Evolutionary conservation across 2,888 invertebrate genomes (phyloP).

Genomic region (Adelphocoris suturalis): DNA sequence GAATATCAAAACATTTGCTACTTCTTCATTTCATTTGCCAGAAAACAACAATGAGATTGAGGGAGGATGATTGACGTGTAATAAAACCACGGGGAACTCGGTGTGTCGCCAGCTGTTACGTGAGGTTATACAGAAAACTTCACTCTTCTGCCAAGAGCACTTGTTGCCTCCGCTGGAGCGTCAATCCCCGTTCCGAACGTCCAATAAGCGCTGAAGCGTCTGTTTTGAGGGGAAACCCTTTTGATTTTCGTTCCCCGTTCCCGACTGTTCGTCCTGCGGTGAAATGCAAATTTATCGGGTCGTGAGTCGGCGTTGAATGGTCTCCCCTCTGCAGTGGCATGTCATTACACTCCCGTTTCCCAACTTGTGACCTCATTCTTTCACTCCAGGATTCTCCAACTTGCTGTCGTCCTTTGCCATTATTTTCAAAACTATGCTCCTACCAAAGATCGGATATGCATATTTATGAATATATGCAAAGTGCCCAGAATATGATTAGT

Average conservation of each 20-base stretch:
- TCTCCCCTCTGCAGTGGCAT: background rate
- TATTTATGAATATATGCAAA: too few species aligned
- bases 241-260: slow-evolving; percentile 36
- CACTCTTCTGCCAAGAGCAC: slow-evolving; percentile 63
- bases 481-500: too few species aligned
- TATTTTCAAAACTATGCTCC: too few species aligned
- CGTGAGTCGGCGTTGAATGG: background rate
- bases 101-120: slow-evolving; percentile 50
- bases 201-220: slow-evolving; percentile 8
- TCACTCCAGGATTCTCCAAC: background rate
- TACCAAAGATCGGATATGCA: too few species aligned
- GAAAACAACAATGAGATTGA: background rate
- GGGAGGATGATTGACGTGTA: slow-evolving; percentile 61
- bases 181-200: slow-evolving; percentile 11
- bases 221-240: slow-evolving; percentile 6
- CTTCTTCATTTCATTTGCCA: slow-evolving; percentile 20
- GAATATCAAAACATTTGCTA: background rate
- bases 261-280: slow-evolving; percentile 13
- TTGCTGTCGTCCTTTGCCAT: too few species aligned
- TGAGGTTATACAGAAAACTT: slow-evolving; percentile 33
- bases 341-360: background rate
- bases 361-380: background rate
- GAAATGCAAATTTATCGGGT: background rate
- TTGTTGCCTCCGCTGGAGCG: slow-evolving; percentile 44
- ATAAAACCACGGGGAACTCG: background rate